Evolutionary conservation across 2,888 invertebrate genomes (phyloP).

Genomic region (Lepidocyrtinus sp.): DNA sequence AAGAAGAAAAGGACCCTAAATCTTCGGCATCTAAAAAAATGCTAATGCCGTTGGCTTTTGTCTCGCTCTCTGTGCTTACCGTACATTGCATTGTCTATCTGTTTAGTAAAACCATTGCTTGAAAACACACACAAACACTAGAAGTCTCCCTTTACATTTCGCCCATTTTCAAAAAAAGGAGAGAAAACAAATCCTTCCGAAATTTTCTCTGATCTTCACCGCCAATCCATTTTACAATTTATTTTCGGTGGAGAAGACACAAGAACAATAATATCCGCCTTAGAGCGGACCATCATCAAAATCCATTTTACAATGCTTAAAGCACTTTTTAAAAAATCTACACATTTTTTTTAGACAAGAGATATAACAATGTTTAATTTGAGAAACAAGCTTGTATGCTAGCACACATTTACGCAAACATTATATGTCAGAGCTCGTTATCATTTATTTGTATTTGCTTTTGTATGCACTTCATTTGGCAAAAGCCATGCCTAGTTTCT

Average conservation of each 20-base stretch:
- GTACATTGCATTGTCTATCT: neutral
- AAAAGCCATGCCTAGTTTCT: too few species aligned
- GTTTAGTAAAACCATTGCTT: conserved; percentile 1
- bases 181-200: conserved; percentile 58
- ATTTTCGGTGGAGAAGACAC: conserved; percentile 42
- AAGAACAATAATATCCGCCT: conserved; percentile 42
- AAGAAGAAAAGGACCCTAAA: conserved; percentile 20
- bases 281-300: conserved; percentile 15
- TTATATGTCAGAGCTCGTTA: conserved; percentile 28
- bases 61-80: conserved; percentile 18
- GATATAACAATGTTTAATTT: neutral
- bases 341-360: neutral
- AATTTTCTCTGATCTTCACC: conserved; percentile 64
- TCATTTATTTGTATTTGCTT: conserved; percentile 25
- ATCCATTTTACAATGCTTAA: conserved; percentile 35
- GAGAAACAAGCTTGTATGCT: too few species aligned
- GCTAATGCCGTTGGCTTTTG: conserved; percentile 23
- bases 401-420: neutral
- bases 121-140: neutral
- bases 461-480: conserved; percentile 18
- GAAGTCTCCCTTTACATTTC: conserved; percentile 35
- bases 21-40: too few species aligned
- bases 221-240: conserved; percentile 66
- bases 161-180: conserved; percentile 48
- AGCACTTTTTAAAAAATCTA: conserved; percentile 26